These are phyloP conservation scores for Crocidura indochinensis DNA, from an alignment of 2,797 vertebrate species.

Conservation along the genomic window DNA sequence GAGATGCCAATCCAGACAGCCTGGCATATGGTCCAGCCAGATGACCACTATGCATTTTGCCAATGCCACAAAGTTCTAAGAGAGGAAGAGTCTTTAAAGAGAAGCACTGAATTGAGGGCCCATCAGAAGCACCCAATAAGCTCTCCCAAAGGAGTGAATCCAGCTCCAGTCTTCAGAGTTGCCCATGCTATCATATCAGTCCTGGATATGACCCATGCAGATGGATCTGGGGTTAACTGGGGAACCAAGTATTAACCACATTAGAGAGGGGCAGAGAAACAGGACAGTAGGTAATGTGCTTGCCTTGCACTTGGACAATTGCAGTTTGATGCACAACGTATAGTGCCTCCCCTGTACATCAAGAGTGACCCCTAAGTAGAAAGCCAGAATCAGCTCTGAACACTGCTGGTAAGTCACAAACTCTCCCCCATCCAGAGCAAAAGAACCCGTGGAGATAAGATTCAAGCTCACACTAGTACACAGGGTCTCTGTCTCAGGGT, in stretches of 20 bases:
- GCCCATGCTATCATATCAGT: background rate
- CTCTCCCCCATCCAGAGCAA: too few species aligned
- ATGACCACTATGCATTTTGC: background rate
- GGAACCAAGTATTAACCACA: background rate
- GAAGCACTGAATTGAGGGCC: background rate
- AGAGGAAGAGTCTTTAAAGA: background rate
- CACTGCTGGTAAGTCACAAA: too few species aligned
- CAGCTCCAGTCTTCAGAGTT: background rate
- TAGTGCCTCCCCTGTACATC: too few species aligned
- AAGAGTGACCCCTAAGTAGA: too few species aligned
- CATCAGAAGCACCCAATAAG: conserved; percentile 3
- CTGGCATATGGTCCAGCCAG: background rate
- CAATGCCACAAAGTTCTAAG: background rate
- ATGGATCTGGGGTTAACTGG: background rate
- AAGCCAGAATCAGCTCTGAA: too few species aligned
- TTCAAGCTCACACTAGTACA: background rate
- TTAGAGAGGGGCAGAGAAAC: too few species aligned
- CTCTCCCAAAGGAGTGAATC: conserved; percentile 1
- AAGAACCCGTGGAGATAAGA: background rate
- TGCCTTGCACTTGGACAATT: too few species aligned
- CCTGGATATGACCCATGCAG: background rate
- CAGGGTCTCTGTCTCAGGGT: background rate
- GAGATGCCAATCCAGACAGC: background rate
- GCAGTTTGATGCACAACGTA: too few species aligned
- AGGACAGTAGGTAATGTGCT: too few species aligned